Conservation (phyloP, 2,113 vertebrate species). For the Corythornis cristatus region DNA sequence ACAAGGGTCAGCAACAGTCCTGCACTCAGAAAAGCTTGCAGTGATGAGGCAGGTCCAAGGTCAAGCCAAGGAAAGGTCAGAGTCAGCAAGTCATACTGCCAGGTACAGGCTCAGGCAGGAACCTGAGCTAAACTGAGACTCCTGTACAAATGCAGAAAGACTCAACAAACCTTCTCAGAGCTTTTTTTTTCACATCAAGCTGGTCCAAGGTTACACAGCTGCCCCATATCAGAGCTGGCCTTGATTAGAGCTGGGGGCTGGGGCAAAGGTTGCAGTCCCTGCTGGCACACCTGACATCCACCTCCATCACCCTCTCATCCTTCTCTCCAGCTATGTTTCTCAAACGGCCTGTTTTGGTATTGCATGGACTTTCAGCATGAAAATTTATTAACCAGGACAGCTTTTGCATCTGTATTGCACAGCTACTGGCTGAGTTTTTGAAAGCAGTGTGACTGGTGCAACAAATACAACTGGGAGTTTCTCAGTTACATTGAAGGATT, state of each 20-base stretch:
- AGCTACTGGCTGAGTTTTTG: not conserved
- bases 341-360: not conserved
- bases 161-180: not conserved
- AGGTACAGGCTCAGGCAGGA: not conserved
- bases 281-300: not conserved
- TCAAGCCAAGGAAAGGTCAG: not conserved
- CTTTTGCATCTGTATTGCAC: not conserved
- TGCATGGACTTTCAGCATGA: not conserved
- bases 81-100: not conserved
- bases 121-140: not conserved
- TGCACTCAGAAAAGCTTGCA: not conserved
- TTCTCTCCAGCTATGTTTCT: not conserved
- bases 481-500: not conserved
- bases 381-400: too few relatives aligned
- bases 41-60: not conserved
- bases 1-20: not conserved
- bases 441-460: not conserved
- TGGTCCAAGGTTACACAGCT: not conserved
- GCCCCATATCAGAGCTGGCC: not conserved
- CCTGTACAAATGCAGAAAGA: not conserved
- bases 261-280: not conserved
- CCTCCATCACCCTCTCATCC: not conserved
- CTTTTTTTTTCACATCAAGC: not conserved
- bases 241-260: not conserved
- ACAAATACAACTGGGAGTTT: not conserved